Conservation (phyloP, 2,888 invertebrate species). For the Drosophila imparisetae region DNA sequence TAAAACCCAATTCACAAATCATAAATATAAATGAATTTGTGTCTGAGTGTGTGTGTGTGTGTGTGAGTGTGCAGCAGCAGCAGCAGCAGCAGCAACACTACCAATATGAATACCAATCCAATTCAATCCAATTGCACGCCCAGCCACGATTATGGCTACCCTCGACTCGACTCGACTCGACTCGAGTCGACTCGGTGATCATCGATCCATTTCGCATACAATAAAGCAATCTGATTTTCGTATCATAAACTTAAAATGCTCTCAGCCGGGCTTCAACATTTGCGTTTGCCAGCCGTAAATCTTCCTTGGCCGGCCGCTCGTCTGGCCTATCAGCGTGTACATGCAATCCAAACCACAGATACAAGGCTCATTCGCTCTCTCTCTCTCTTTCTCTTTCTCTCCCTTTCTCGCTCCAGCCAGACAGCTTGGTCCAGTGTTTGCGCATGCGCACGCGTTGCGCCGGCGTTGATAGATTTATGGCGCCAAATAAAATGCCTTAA, state of each 20-base stretch:
- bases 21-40: constrained; percentile 82
- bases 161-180: constrained; percentile 4
- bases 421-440: constrained; percentile 54
- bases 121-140: constrained; percentile 48
- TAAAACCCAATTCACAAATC: constrained; percentile 83
- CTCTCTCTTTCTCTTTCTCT: background rate
- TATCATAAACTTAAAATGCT: constrained; percentile 77
- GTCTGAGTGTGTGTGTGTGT: constrained; percentile 32
- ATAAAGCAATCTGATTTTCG: constrained; percentile 79
- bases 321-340: constrained; percentile 67
- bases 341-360: constrained; percentile 52
- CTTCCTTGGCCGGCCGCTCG: constrained; percentile 46
- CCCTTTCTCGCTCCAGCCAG: background rate
- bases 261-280: constrained; percentile 55
- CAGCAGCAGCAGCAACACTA: constrained; percentile 5
- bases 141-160: constrained; percentile 21
- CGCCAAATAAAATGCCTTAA: constrained; percentile 83
- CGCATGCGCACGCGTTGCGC: constrained; percentile 74
- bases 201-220: constrained; percentile 76
- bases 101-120: constrained; percentile 21
- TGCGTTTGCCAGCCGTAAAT: constrained; percentile 74
- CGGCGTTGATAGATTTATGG: constrained; percentile 83
- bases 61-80: constrained; percentile 2
- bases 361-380: constrained; percentile 10
- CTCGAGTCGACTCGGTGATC: constrained; percentile 33